A percentile compares a stretch with the other conserved stretches of the same genome.
phyloP scores from a whole-genome alignment of 2,113 vertebrate genomes.

The Drymodes brunneopygia region DNA sequence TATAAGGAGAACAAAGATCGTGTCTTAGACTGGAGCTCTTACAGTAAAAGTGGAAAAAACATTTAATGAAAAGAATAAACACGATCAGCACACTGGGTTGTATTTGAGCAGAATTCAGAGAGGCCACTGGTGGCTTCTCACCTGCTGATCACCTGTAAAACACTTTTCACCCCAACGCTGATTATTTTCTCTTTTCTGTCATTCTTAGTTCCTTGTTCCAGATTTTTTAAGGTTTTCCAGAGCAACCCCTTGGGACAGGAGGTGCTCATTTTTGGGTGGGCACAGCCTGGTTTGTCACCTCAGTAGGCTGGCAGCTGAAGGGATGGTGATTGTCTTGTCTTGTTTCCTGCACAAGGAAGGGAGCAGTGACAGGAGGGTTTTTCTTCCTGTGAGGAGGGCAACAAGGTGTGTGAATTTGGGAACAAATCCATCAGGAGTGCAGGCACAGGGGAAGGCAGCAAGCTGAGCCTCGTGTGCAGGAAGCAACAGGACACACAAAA shows the following conservation, averaged over 20 bases:
- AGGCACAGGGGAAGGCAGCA: background rate
- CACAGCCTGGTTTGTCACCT: background rate
- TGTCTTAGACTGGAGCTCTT: background rate
- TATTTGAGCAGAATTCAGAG: background rate
- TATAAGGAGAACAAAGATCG: background rate
- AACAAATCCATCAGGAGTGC: background rate
- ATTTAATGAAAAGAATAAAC: background rate
- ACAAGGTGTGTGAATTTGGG: background rate
- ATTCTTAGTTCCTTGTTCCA: background rate
- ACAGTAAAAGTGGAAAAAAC: background rate
- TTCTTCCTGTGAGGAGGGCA: background rate
- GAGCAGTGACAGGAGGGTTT: background rate
- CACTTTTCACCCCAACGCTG: background rate
- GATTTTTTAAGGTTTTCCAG: background rate
- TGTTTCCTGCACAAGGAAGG: background rate
- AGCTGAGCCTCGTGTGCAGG: fast-evolving
- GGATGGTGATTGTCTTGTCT: background rate
- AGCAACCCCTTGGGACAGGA: background rate
- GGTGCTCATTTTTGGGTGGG: background rate
- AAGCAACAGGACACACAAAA: background rate
- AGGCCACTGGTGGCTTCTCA: background rate
- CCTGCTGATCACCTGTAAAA: background rate
- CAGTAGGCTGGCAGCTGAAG: background rate
- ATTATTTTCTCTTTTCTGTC: background rate
- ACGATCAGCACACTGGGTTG: background rate